Evolutionary conservation across 2,797 vertebrate genomes (phyloP), one percentile per base, ranked within the genome.

Genomic region (Xyrichtys novacula): DNA sequence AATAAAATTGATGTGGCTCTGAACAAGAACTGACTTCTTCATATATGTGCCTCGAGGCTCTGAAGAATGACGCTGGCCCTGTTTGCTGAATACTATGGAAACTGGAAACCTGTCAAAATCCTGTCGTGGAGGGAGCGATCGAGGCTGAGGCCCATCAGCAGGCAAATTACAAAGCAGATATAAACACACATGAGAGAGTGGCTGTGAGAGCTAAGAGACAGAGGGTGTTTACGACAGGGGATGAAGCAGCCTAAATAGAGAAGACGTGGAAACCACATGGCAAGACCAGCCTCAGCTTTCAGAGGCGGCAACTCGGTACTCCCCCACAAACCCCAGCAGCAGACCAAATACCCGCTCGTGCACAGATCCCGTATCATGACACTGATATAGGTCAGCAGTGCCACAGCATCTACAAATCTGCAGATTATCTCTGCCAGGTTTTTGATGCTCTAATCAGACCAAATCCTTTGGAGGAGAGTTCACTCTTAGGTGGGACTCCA

Each of bases 361-460:
- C 67, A 10, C 47, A n/a, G 65, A 50, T 46, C 43, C 70, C 32
- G 65, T 80, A 80, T 87, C 84, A 79, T 83, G 65, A 78, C 71
- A 46, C 68, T 78, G 63, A 87, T 88, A 83, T 85, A 65, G 86
- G 86, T 86, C 85, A 88, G 83, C 77, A 44, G 65, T 70, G 49
- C 77, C 58, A 78, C 60, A 82, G 82, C 74, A 80, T 78, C 70
- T 69, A 74, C 71, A 86, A 88, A 86, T 84, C 87, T 80, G 70
- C 75, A 85, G 83, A 85, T 89, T 71, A 91, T 87, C 75, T 69
- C 72, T 53, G 32, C 43, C 74, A 72, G 80, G 32, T 76, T 80
- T 86, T 63, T 52, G 32, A 87, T 76, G 44, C 64, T 78, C 60
- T 72, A 58, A 87, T 84, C 79, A 83, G 63, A 77, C 34, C 81